Base-by-base conservation (phyloP, 92 coral and sea anemone species). In the Zoanthus sansibaricus region DNA sequence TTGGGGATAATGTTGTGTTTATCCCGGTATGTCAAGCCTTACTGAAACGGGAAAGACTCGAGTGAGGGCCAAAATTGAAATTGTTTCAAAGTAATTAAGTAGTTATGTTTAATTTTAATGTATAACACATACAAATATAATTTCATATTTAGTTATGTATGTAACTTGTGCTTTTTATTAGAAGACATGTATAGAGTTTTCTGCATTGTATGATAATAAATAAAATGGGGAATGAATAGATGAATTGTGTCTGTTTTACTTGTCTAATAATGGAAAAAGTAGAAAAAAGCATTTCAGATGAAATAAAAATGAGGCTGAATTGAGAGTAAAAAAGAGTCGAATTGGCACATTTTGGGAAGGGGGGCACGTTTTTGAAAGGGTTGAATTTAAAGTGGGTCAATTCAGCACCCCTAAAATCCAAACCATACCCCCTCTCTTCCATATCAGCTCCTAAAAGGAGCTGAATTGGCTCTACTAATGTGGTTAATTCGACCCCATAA, bases 171-270 rank as follows among this genome's bases (percentile, higher is more conserved):
- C n/a, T n/a, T n/a, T n/a, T n/a, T n/a, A n/a, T n/a, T n/a, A n/a
- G n/a, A n/a, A n/a, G n/a, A n/a, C n/a, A 5, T 61, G 69, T 61
- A 61, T 61, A 12, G 21, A 61, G 69, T 61, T 9, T 61, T 61
- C 69, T 18, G 15, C 69, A 61, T 12, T 61, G 69, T 61, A 61
- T 61, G 69, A 61, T 12, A 61, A 12, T 13, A 61, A 61, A 61
- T 61, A 61, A 61, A 61, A 61, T 7, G 69, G 69, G 69, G 69
- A 61, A 61, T 61, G 69, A 61, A 61, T 61, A 61, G 69, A 61
- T 61, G 69, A 13, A 61, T 61, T 61, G 69, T 61, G 15, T 49
- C 10, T 61, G 69, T 61, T 61, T 61, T 61, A 61, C 69, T 61
- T 61, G n/a, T 61, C 69, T 62, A 18, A 62, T 62, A 62, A 62